Base-by-base conservation (phyloP, 2,888 invertebrate species). In the Pecten maximus region DNA sequence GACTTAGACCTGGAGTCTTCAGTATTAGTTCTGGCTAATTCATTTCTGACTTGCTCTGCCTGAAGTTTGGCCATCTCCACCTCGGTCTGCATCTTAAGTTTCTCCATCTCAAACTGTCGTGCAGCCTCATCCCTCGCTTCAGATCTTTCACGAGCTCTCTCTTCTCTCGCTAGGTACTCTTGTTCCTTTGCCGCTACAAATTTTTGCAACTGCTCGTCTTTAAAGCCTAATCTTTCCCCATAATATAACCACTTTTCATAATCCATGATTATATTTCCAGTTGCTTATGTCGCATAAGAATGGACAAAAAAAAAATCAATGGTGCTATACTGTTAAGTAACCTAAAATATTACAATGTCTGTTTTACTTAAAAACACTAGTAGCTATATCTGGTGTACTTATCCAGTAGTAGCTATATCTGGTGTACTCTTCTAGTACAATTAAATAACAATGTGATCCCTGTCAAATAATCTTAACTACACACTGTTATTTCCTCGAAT, bases 201-300 rank as follows among this genome's bases (percentile, higher is more conserved):
- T 23, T 39, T 19, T 60, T 40, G 89, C 15, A 60, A 54, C 40
- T 89, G 40, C 39, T 39, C 89, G 40, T 39, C 60, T n/a, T 48
- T 40, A 8, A 50, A 60, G 2, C 89, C 60, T 10, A 89, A 89
- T 39, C 89, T 50, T 60, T 60, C 50, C 40, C 89, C 89, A 39
- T 28, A 48, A 2, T n/a, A 2, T 39, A 89, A 60, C 35, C 28
- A 40, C n/a, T 87, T 89, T 8, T 89, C 89, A 86, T 87, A 87
- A 40, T 89, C 44, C n/a, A 40, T 40, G n/a, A 28, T 87, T n/a
- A 2, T 89, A 39, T 54, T 54, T 54, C n/a, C 2, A 54, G n/a
- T n/a, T 54, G 54, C 54, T 54, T 54, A 54, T 54, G 54, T 23
- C 54, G n/a, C 8, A 54, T 54, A 54, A 54, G 54, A 54, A 54